Evolutionary conservation across 1,140 invertebrate species (phyloP).

Genomic region (Dendroctonus valens): DNA sequence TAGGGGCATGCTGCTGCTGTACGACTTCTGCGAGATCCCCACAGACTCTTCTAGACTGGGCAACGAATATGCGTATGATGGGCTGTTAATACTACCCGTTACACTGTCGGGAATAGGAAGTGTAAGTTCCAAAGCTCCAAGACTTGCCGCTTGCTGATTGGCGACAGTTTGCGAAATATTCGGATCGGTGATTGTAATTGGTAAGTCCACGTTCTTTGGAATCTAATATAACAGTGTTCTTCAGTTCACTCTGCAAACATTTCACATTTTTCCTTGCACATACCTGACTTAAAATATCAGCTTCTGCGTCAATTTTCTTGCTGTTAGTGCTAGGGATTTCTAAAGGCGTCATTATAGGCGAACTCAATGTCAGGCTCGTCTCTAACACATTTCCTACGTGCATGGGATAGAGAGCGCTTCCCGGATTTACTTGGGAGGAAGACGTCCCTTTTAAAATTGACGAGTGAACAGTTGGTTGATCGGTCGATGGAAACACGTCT

Average conservation of each 20-base stretch:
- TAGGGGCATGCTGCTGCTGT: slow-evolving; percentile 44
- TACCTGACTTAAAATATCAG: slow-evolving; percentile 51
- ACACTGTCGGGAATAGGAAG: slow-evolving; percentile 66
- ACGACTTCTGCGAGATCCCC: slow-evolving; percentile 42
- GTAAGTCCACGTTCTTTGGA: slow-evolving; percentile 54
- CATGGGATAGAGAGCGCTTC: slow-evolving; percentile 54
- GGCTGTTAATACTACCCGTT: slow-evolving; percentile 43
- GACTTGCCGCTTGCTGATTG: slow-evolving; percentile 44
- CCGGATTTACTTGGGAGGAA: slow-evolving; percentile 51
- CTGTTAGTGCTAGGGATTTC: slow-evolving; percentile 65
- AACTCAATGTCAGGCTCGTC: slow-evolving; percentile 70
- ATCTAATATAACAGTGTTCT: slow-evolving; percentile 1
- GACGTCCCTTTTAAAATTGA: slow-evolving; percentile 36
- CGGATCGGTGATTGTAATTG: slow-evolving; percentile 57
- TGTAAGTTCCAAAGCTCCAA: slow-evolving; percentile 56
- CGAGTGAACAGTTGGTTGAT: slow-evolving; percentile 47
- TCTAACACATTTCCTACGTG: slow-evolving; percentile 63
- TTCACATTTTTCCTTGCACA: background rate
- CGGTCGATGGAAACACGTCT: slow-evolving; percentile 66
- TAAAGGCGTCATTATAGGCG: slow-evolving; percentile 77
- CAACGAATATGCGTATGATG: slow-evolving; percentile 44
- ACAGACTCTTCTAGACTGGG: slow-evolving; percentile 44
- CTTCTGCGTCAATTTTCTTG: slow-evolving; percentile 49
- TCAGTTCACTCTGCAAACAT: too few species aligned
- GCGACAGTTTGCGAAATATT: slow-evolving; percentile 58